A percentile compares a stretch with the other conserved stretches of the same genome.
Evolutionary conservation across 1,140 invertebrate species (phyloP).

Genomic region (Chrysoperla carnea): DNA sequence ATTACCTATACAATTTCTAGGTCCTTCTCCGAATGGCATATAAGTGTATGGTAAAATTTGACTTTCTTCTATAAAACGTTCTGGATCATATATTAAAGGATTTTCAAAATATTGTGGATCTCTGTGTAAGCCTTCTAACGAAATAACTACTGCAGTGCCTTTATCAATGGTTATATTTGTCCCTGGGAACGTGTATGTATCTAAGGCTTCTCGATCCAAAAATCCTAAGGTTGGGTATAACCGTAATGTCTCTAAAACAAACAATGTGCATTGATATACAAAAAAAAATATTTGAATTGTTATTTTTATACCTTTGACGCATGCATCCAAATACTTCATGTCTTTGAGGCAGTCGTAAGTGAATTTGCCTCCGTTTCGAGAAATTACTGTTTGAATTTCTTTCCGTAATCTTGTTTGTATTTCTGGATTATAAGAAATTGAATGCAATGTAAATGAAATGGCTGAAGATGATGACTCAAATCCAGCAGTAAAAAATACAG

Average conservation of each 20-base stretch:
- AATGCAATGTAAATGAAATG: conserved; percentile 24
- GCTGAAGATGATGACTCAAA: conserved; percentile 38
- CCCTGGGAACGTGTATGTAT: conserved; percentile 23
- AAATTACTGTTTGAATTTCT: conserved; percentile 27
- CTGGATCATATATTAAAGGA: conserved; percentile 18
- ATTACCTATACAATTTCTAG: conserved; percentile 19
- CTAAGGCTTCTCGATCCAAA: conserved; percentile 27
- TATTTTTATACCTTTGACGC: conserved; percentile 12
- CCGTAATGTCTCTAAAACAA: conserved; percentile 29
- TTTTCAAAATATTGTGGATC: conserved; percentile 2
- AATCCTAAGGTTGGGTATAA: conserved; percentile 39
- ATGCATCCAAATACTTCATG: conserved; percentile 20
- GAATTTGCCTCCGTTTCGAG: conserved; percentile 12
- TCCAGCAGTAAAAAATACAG: conserved; percentile 29
- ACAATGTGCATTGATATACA: background rate
- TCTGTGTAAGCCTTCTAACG: conserved; percentile 20
- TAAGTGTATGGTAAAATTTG: conserved; percentile 16
- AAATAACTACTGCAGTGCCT: conserved; percentile 21
- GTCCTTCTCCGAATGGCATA: conserved; percentile 19
- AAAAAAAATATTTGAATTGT: too few relatives aligned
- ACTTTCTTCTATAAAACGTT: conserved; percentile 16
- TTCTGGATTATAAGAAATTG: conserved; percentile 29
- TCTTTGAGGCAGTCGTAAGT: conserved; percentile 18
- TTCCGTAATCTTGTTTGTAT: conserved; percentile 24
- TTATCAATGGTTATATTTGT: conserved; percentile 22